Base-by-base conservation (phyloP, 1,140 invertebrate species). In the Plutomurus gul region DNA sequence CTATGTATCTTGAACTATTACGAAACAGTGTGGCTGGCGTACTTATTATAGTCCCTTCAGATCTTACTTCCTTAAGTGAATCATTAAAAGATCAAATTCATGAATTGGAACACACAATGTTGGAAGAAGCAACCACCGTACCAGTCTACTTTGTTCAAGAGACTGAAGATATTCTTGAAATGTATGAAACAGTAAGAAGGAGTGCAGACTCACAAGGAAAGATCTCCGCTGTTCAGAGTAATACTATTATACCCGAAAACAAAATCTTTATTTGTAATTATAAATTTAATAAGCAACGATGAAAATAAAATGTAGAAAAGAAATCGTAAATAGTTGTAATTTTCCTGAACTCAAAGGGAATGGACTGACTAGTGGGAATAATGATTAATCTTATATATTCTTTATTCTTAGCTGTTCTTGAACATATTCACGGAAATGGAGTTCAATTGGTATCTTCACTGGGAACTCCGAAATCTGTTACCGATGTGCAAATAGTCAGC, bases 71-170 rank as follows among this genome's bases (percentile, higher is more conserved):
- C 11, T 16, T 84, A 3, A 18, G 22, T 37, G 18, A 70, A 18
- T 49, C 75, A 13, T 43, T 80, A 76, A 84, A 43, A 27, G 80
- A 85, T 88, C 91, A 94, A 84, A 90, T 97, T 76, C 89, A 92
- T 84, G 87, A 92, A 27, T 85, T 98, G 56, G 97, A 99, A 87
- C 90, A 92, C 85, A 91, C 91, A 5, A 92, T 98, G 90, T 85
- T 95, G 22, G 88, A 90, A 27, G 92, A 96, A 84, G 93, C 96
- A 84, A 91, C 93, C 16, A 87, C 90, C 25, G 91, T 97, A 75
- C 96, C 96, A 7, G 93, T 99, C 16, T 99, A 98, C 87, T 96
- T 99, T 86, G 90, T 92, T 1, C 85, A 89, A 20, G 93, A 94
- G 89, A 91, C 91, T 75, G 86, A 88, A 4, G 90, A 95, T 81